Percentiles rank a stretch among this genome's conserved stretches.
These are phyloP conservation scores for Pipistrellus pipistrellus DNA, from an alignment of 2,797 vertebrate genomes.

Conservation along the genomic window DNA sequence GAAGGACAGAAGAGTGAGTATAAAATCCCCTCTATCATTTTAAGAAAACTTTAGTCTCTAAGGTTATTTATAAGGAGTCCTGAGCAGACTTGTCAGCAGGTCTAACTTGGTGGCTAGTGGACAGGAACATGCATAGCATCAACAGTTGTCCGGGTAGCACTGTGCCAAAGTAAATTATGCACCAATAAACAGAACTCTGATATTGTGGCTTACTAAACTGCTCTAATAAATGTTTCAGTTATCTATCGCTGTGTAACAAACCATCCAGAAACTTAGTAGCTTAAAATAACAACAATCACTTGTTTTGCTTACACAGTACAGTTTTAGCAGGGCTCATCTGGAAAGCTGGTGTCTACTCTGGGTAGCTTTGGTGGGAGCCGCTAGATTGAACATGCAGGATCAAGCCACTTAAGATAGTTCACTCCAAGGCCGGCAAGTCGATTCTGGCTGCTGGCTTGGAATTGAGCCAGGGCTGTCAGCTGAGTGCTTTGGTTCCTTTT, in stretches of 20 bases:
- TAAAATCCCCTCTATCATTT: background rate
- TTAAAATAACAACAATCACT: conserved; percentile 13
- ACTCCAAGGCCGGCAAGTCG: background rate
- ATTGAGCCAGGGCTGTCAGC: background rate
- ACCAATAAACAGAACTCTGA: background rate
- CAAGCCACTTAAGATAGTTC: background rate
- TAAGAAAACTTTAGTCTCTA: background rate
- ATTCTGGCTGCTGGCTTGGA: background rate
- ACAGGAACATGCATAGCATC: background rate
- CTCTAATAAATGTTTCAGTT: background rate
- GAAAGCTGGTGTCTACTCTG: background rate
- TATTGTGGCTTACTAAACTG: background rate
- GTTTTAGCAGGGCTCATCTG: background rate
- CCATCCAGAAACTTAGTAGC: background rate
- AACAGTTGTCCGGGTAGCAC: background rate
- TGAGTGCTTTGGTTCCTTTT: background rate
- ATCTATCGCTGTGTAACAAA: background rate
- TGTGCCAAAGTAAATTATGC: background rate
- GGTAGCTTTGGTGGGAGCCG: background rate
- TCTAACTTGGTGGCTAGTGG: background rate
- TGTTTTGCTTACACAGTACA: conserved; percentile 11
- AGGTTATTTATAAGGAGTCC: background rate
- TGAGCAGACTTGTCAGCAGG: background rate
- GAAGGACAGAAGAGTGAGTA: background rate
- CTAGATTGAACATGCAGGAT: background rate